These are phyloP conservation scores for Neolamprologus tretocephalus DNA, from an alignment of 2,113 vertebrate genomes.

Conservation along the genomic window DNA sequence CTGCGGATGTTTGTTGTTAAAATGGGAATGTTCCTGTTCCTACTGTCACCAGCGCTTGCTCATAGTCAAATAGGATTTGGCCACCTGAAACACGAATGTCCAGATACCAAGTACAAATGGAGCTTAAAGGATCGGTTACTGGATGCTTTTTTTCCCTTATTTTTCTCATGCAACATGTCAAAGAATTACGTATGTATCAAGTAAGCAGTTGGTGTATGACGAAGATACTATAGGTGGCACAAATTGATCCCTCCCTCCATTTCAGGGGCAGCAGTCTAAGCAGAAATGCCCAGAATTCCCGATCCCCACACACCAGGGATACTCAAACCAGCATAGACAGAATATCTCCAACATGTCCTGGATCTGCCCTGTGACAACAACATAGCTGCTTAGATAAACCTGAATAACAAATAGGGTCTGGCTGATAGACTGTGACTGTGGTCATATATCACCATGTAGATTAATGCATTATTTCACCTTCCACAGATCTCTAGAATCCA, in stretches of 20 bases:
- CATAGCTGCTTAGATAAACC: neutral
- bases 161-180: neutral
- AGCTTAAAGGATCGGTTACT: neutral
- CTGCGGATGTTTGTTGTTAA: neutral
- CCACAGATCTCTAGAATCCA: constrained; percentile 71
- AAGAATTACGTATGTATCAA: neutral
- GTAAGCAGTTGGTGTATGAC: neutral
- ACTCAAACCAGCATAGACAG: neutral
- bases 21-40: neutral
- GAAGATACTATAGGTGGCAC: neutral
- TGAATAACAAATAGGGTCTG: neutral
- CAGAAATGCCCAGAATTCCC: neutral
- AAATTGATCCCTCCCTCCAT: neutral
- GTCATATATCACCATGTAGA: neutral
- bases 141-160: neutral
- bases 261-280: neutral
- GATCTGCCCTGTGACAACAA: neutral
- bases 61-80: neutral
- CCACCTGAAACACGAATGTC: neutral
- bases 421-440: neutral
- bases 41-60: neutral
- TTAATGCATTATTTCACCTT: neutral
- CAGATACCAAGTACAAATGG: neutral
- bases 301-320: neutral
- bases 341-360: neutral